phyloP scores from a whole-genome alignment of 23 tunicate species.

The Styela clava region DNA sequence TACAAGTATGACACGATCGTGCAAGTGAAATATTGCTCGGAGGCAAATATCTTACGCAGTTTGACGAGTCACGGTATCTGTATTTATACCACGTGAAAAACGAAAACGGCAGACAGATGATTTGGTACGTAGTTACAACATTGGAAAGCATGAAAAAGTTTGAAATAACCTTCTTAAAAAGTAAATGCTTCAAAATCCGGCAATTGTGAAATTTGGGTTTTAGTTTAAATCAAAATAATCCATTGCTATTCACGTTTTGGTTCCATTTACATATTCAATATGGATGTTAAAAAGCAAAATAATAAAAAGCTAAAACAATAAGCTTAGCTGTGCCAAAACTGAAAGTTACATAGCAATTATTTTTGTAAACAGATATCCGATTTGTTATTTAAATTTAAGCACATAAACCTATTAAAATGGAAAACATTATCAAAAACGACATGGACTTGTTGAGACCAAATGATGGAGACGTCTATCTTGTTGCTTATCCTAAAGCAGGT shows the following conservation, averaged over 20 bases:
- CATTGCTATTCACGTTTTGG: neutral
- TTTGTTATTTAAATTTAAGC: neutral
- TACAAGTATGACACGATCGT: too few species aligned
- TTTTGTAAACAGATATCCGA: neutral
- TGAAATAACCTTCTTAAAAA: neutral
- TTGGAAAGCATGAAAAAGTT: neutral
- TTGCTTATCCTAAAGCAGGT: constrained; percentile 37
- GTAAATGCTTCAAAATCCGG: too few species aligned
- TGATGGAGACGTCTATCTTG: constrained; percentile 27
- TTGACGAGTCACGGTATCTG: neutral
- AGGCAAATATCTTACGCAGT: neutral
- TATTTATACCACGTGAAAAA: neutral
- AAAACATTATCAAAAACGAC: constrained; percentile 25
- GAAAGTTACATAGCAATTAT: too few species aligned
- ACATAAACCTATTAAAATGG: neutral
- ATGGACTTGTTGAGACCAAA: constrained; percentile 16
- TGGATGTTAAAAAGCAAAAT: neutral
- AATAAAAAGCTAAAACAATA: neutral
- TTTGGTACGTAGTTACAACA: neutral
- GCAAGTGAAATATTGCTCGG: too few species aligned
- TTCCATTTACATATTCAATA: neutral
- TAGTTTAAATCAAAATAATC: neutral
- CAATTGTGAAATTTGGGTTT: too few species aligned
- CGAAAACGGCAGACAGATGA: neutral
- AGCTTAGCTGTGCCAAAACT: neutral